Evolutionary conservation across 2,113 vertebrate species (phyloP).

Genomic region (Eleginops maclovinus): DNA sequence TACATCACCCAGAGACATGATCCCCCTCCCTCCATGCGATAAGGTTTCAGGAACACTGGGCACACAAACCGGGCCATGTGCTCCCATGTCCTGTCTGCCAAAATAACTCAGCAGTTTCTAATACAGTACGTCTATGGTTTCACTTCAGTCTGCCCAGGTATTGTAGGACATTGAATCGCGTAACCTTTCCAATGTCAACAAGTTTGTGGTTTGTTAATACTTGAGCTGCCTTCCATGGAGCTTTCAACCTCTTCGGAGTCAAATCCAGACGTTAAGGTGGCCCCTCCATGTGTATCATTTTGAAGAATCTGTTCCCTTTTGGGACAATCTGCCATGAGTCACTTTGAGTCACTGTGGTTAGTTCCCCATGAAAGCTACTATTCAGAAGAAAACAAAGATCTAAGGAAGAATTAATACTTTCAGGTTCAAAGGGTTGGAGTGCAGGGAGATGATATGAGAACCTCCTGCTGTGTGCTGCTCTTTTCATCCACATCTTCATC

Average conservation of each 20-base stretch:
- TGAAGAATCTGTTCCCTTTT: constrained; percentile 25
- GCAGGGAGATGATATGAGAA: neutral
- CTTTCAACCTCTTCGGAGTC: constrained; percentile 35
- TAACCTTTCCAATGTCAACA: constrained; percentile 66
- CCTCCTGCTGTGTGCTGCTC: neutral
- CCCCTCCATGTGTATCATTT: constrained; percentile 6
- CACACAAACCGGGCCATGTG: constrained; percentile 78
- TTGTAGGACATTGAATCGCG: constrained; percentile 39
- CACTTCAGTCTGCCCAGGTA: constrained; percentile 70
- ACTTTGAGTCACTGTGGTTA: constrained; percentile 52
- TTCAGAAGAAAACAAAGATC: constrained; percentile 34
- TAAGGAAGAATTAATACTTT: constrained; percentile 8
- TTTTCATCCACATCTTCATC: neutral
- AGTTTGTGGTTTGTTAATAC: constrained; percentile 35
- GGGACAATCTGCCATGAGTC: constrained; percentile 50
- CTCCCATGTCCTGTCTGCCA: constrained; percentile 76
- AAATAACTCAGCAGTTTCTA: constrained; percentile 83
- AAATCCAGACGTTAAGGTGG: constrained; percentile 23
- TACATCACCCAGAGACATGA: constrained; percentile 80
- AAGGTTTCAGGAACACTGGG: constrained; percentile 78
- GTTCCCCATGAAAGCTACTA: constrained; percentile 21
- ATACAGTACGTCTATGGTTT: constrained; percentile 72
- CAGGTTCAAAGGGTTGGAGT: constrained; percentile 15
- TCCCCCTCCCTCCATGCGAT: constrained; percentile 69
- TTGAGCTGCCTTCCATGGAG: constrained; percentile 7